Conservation (phyloP, 2,888 invertebrate genomes). For the Pseudococcus longispinus region DNA sequence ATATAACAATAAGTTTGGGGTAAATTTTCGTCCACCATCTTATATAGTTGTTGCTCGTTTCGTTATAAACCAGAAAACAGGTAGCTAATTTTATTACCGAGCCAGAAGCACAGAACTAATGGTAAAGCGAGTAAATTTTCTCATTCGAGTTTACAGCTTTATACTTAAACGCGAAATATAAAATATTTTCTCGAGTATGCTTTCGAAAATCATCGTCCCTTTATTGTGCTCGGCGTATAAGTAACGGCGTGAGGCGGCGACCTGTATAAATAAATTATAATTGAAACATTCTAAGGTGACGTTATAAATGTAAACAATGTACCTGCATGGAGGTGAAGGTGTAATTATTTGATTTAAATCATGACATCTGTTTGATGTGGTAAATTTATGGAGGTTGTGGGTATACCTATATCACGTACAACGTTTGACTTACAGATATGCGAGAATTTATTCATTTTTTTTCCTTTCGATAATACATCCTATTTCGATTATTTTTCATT, state of each 20-base stretch:
- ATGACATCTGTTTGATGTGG: slow-evolving; percentile 2
- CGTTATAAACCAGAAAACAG: not conserved
- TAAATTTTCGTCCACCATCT: slow-evolving; percentile 4
- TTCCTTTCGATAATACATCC: not conserved
- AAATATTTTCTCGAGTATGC: slow-evolving; percentile 22
- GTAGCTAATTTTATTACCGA: slow-evolving; percentile 1
- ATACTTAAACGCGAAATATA: not conserved
- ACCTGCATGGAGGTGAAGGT: slow-evolving; percentile 31
- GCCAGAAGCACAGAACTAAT: not conserved
- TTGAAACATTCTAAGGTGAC: slow-evolving; percentile 28
- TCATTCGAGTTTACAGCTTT: not conserved
- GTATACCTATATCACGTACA: not conserved
- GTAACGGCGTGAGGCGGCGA: not conserved
- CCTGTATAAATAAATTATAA: not conserved
- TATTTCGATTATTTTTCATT: not conserved
- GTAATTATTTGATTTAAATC: slow-evolving; percentile 30
- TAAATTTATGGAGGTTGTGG: slow-evolving; percentile 34
- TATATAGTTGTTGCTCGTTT: not conserved
- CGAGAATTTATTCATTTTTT: not conserved
- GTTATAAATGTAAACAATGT: slow-evolving; percentile 24
- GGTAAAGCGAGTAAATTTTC: not conserved
- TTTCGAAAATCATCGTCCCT: slow-evolving; percentile 1
- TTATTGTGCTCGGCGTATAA: not conserved
- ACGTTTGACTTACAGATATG: not conserved
- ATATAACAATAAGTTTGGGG: not conserved